Conservation (phyloP, 2,113 vertebrate species). For the Lipotes vexillifer region DNA sequence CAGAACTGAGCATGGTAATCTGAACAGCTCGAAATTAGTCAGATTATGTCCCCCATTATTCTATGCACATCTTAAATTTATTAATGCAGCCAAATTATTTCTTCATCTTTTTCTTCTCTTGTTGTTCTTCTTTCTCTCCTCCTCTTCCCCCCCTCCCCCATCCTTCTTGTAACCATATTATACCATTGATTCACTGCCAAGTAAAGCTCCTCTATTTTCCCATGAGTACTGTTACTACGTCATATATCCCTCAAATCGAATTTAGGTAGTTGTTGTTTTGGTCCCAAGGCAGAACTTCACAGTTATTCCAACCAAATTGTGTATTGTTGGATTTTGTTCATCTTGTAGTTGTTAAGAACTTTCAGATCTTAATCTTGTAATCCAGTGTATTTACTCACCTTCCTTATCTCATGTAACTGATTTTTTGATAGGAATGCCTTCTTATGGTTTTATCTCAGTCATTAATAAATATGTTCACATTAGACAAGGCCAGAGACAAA, state of each 20-base stretch:
- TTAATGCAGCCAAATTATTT: neutral
- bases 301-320: neutral
- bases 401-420: neutral
- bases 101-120: neutral
- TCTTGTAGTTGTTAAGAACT: constrained; percentile 16
- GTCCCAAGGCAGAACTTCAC: neutral
- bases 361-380: neutral
- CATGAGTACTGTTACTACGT: neutral
- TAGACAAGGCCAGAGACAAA: neutral
- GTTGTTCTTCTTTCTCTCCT: neutral
- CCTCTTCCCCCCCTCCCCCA: neutral
- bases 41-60: neutral
- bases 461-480: neutral
- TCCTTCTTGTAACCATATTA: neutral
- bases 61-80: neutral
- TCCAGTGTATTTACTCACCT: neutral
- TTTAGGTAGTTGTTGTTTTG: neutral
- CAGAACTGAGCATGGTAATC: neutral
- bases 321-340: neutral
- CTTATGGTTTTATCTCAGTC: neutral
- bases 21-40: neutral
- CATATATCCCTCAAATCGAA: neutral
- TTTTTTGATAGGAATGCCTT: neutral
- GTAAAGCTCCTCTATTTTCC: neutral
- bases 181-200: neutral